Evolutionary conservation across 37 sponge, comb jelly and placozoan genomes (phyloP), one percentile per base, ranked within the genome.

Genomic region (Crambe crambe): DNA sequence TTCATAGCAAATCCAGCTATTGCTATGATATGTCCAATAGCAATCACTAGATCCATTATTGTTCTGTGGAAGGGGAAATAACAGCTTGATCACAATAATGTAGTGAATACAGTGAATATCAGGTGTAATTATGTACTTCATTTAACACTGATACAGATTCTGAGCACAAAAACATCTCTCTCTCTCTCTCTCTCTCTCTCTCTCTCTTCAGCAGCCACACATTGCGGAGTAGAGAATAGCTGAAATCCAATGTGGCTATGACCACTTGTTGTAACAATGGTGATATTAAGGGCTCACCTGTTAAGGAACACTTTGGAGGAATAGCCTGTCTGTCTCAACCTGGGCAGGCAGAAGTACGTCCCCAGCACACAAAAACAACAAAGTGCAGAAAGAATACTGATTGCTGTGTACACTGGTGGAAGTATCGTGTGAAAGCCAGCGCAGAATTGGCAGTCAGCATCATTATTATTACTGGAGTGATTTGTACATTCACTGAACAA

Each of bases 201-300:
- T n/a, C n/a, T n/a, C n/a, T n/a, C n/a, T n/a, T n/a, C n/a, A n/a
- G n/a, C n/a, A n/a, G n/a, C n/a, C n/a, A n/a, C n/a, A n/a, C n/a
- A n/a, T n/a, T n/a, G n/a, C n/a, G n/a, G n/a, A n/a, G n/a, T n/a
- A n/a, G n/a, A n/a, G n/a, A n/a, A n/a, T n/a, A n/a, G n/a, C n/a
- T n/a, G n/a, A n/a, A n/a, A n/a, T n/a, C n/a, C n/a, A n/a, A n/a
- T n/a, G n/a, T n/a, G n/a, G n/a, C n/a, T n/a, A n/a, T n/a, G n/a
- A n/a, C n/a, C n/a, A n/a, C n/a, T n/a, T n/a, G n/a, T n/a, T n/a
- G n/a, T n/a, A n/a, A n/a, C n/a, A n/a, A n/a, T n/a, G n/a, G n/a
- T n/a, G n/a, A n/a, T n/a, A n/a, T n/a, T n/a, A n/a, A n/a, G n/a
- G 25, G 26, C 42, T 36, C 25, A 95, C 95, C 95, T 85, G 61